Conservation (phyloP, 2,888 invertebrate species). For the Acleris sparsana region DNA sequence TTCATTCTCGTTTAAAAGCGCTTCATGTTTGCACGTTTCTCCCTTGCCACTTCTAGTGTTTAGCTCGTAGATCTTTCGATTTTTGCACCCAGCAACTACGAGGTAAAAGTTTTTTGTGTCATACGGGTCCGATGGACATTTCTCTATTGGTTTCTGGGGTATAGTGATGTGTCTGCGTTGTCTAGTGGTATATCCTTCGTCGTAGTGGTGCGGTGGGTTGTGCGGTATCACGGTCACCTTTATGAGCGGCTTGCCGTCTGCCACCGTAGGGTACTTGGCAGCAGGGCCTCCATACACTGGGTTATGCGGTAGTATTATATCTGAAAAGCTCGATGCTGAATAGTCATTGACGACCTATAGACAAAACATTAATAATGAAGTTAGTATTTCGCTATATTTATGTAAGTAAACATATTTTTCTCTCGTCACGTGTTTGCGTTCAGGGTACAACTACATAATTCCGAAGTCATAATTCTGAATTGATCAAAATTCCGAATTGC, state of each 20-base stretch:
- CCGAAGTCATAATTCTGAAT: too few species aligned
- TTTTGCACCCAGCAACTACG: conserved; percentile 52
- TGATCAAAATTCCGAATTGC: too few species aligned
- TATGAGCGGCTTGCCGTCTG: conserved; percentile 53
- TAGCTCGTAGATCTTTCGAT: conserved; percentile 59
- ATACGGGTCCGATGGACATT: conserved; percentile 52
- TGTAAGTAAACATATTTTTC: too few species aligned
- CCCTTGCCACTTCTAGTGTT: conserved; percentile 47
- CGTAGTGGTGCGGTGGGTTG: conserved; percentile 24
- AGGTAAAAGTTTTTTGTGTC: conserved; percentile 55
- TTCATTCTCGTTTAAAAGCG: neutral
- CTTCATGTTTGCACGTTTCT: neutral
- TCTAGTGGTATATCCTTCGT: too few species aligned
- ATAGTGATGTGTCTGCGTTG: conserved; percentile 29
- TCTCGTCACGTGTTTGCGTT: too few species aligned
- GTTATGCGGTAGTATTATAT: conserved; percentile 34
- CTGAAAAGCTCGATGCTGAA: conserved; percentile 47
- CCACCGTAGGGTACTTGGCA: neutral
- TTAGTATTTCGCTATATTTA: too few species aligned
- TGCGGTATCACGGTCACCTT: conserved; percentile 65
- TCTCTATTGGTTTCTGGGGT: conserved; percentile 49
- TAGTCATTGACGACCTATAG: conserved; percentile 51
- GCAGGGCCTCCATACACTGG: conserved; percentile 10
- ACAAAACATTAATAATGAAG: conserved; percentile 6
- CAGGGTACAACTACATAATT: too few species aligned